Evolutionary conservation across 2,888 invertebrate species (phyloP).

Genomic region (Pelosia muscerda): DNA sequence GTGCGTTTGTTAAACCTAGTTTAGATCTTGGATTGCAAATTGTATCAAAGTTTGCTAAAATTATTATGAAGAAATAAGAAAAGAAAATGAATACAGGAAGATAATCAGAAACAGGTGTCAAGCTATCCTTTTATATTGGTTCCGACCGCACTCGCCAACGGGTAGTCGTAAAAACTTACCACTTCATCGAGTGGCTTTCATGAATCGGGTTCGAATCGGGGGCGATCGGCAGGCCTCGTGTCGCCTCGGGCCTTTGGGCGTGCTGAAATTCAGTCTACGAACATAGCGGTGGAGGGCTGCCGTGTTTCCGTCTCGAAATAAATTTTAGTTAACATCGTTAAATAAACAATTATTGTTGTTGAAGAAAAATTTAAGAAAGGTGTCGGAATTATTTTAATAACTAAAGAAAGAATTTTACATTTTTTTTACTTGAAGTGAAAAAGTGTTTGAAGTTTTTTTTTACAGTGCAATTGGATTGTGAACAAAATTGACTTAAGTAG

Average conservation of each 20-base stretch:
- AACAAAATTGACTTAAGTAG: constrained; percentile 71
- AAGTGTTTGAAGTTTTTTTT: constrained; percentile 62
- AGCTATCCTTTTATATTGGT: constrained; percentile 79
- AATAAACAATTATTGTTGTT: constrained; percentile 63
- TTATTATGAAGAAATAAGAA: constrained; percentile 26
- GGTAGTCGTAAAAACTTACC: constrained; percentile 84
- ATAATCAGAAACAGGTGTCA: constrained; percentile 76
- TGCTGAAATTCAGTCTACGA: constrained; percentile 77
- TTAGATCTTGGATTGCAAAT: neutral
- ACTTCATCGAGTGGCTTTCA: constrained; percentile 84
- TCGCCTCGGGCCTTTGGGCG: constrained; percentile 68
- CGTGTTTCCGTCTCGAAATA: constrained; percentile 52
- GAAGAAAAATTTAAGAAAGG: constrained; percentile 42
- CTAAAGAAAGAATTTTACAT: constrained; percentile 27
- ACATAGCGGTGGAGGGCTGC: constrained; percentile 57
- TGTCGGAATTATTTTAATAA: constrained; percentile 33
- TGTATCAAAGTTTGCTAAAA: neutral
- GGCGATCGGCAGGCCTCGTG: constrained; percentile 60
- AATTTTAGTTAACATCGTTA: constrained; percentile 71
- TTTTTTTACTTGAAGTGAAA: constrained; percentile 50
- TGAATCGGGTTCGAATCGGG: constrained; percentile 70
- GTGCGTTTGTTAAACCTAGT: no score
- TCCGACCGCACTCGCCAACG: constrained; percentile 74
- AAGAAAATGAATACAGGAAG: constrained; percentile 42
- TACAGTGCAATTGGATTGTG: constrained; percentile 74